Percentiles rank a stretch among this genome's conserved stretches.
These are phyloP conservation scores for Cabera pusaria DNA, from an alignment of 2,888 invertebrate species.

Conservation along the genomic window DNA sequence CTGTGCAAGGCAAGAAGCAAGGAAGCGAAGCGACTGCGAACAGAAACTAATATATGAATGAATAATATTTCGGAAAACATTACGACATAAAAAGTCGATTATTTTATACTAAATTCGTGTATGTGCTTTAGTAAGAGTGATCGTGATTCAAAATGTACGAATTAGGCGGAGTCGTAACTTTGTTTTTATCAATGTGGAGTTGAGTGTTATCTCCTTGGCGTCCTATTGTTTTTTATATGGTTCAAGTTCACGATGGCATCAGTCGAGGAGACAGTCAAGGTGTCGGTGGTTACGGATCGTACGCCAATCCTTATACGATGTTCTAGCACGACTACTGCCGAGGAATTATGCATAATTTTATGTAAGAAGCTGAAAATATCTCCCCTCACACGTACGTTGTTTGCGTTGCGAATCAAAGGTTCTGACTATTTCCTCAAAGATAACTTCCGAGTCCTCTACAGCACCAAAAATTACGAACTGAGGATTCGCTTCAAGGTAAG, in stretches of 20 bases:
- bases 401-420: slow-evolving; percentile 87
- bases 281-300: slow-evolving; percentile 69
- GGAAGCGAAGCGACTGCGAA: no score
- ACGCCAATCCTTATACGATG: slow-evolving; percentile 68
- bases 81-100: no score
- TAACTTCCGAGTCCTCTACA: slow-evolving; percentile 70
- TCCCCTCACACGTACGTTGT: slow-evolving; percentile 90
- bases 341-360: slow-evolving; percentile 87
- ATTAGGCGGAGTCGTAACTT: slow-evolving; percentile 34
- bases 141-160: slow-evolving; percentile 33
- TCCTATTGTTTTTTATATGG: slow-evolving; percentile 63
- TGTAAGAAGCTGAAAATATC: slow-evolving; percentile 89
- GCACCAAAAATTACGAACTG: slow-evolving; percentile 86
- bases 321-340: slow-evolving; percentile 78
- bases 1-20: no score
- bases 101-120: no score
- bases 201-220: slow-evolving; percentile 55
- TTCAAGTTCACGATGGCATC: slow-evolving; percentile 72
- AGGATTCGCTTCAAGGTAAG: slow-evolving; percentile 90
- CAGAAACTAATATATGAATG: no score
- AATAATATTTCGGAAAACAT: no score
- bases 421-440: slow-evolving; percentile 88
- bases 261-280: slow-evolving; percentile 67
- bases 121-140: slow-evolving; percentile 23
- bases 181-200: slow-evolving; percentile 47